These are phyloP conservation scores for Drosophila maculinotata DNA, from an alignment of 2,888 invertebrate species.

Conservation along the genomic window DNA sequence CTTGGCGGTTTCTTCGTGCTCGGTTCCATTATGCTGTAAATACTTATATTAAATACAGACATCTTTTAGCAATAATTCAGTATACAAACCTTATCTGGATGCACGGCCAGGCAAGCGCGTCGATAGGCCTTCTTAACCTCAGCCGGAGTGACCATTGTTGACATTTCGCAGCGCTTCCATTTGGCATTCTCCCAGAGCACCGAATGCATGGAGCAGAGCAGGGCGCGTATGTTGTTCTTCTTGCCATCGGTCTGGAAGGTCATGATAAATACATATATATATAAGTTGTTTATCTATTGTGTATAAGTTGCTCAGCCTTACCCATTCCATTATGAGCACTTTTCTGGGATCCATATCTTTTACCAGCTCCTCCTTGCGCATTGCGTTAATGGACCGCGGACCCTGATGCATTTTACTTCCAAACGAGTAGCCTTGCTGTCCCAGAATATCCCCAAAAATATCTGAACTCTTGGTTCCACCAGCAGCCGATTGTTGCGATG, in stretches of 20 bases:
- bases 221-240: conserved; percentile 97
- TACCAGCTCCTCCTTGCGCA: conserved; percentile 94
- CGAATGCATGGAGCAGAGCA: conserved; percentile 96
- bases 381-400: conserved; percentile 95
- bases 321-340: conserved; percentile 93
- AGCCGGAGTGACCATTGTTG: conserved; percentile 94
- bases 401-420: conserved; percentile 90
- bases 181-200: conserved; percentile 97
- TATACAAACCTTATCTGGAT: conserved; percentile 96
- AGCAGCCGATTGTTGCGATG: conserved; percentile 51
- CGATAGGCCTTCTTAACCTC: conserved; percentile 98
- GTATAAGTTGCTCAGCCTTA: conserved; percentile 82
- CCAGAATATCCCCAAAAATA: conserved; percentile 95
- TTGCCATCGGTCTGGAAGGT: conserved; percentile 94
- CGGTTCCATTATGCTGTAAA: conserved; percentile 95
- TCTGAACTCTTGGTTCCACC: conserved; percentile 85
- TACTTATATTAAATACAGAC: neutral
- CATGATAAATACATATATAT: neutral
- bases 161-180: conserved; percentile 98
- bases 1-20: conserved; percentile 96
- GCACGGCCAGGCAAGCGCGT: conserved; percentile 97
- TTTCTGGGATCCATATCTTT: conserved; percentile 97
- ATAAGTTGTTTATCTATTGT: neutral
- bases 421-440: conserved; percentile 95
- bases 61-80: neutral